A percentile compares a stretch with the other conserved stretches of the same genome.
Evolutionary conservation across 2,888 invertebrate species (phyloP).

Genomic region (Patella ulyssiponensis): DNA sequence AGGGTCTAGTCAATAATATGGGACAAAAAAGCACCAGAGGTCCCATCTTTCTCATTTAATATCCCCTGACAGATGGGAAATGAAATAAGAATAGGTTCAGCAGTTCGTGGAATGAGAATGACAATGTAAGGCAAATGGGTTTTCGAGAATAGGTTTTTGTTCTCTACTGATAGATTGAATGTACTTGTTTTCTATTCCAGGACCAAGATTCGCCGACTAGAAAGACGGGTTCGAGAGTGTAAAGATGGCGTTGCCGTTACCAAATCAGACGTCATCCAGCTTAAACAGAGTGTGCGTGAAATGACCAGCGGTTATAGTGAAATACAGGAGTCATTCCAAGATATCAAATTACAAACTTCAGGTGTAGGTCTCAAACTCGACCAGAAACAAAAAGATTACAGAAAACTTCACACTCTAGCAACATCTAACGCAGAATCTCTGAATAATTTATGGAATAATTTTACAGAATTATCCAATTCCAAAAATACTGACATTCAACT

Average conservation of each 20-base stretch:
- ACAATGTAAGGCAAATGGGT: too few relatives aligned
- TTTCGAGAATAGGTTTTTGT: too few relatives aligned
- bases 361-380: conserved; percentile 27
- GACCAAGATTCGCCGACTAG: conserved; percentile 27
- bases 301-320: conserved; percentile 43
- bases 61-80: too few relatives aligned
- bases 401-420: background rate
- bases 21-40: too few relatives aligned
- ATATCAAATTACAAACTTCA: conserved; percentile 37
- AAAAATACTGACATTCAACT: background rate
- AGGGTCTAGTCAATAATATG: too few relatives aligned
- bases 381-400: conserved; percentile 1
- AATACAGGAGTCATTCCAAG: conserved; percentile 43
- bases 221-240: conserved; percentile 32
- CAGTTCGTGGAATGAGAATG: too few relatives aligned
- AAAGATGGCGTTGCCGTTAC: conserved; percentile 39
- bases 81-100: too few relatives aligned
- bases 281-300: conserved; percentile 54
- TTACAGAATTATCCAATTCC: background rate
- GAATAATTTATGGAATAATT: background rate
- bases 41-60: too few relatives aligned
- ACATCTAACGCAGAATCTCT: background rate
- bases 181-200: conserved; percentile 22
- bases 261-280: conserved; percentile 56
- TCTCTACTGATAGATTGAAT: background rate